These are phyloP conservation scores for Pitangus sulphuratus DNA, from an alignment of 2,797 vertebrate species.

Conservation along the genomic window DNA sequence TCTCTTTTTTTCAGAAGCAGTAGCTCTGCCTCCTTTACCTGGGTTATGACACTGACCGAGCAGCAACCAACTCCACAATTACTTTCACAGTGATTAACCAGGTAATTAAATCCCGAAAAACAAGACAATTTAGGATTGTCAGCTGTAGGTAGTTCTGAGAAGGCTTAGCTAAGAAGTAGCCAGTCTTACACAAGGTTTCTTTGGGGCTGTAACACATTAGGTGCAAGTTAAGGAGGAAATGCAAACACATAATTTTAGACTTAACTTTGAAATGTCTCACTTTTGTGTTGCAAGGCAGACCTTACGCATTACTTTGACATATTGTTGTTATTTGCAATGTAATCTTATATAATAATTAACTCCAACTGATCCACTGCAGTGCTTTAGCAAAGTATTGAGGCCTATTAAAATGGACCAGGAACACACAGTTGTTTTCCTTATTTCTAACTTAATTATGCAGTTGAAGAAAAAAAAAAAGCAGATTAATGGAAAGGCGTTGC, in stretches of 20 bases:
- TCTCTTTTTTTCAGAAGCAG: neutral
- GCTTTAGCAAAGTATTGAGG: constrained; percentile 69
- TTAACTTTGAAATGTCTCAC: constrained; percentile 19
- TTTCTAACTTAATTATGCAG: constrained; percentile 68
- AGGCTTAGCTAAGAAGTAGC: neutral
- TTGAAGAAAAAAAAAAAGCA: neutral
- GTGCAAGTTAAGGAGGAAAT: neutral
- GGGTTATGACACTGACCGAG: neutral
- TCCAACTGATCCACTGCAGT: constrained; percentile 72
- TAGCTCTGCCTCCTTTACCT: neutral
- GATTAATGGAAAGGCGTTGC: constrained; percentile 63
- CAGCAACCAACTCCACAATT: neutral
- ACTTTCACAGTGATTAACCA: neutral
- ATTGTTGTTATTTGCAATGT: constrained; percentile 71
- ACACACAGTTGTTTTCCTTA: constrained; percentile 66
- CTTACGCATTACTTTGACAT: constrained; percentile 66
- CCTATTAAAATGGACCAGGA: constrained; percentile 72
- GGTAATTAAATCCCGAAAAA: neutral
- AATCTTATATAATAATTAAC: constrained; percentile 78
- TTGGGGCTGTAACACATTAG: neutral
- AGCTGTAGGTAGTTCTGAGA: neutral
- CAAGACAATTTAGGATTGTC: neutral
- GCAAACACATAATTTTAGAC: constrained; percentile 13
- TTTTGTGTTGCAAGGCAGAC: constrained; percentile 35
- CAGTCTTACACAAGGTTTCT: neutral